These are phyloP conservation scores for Sula dactylatra DNA, from an alignment of 2,113 vertebrate species.

Conservation along the genomic window DNA sequence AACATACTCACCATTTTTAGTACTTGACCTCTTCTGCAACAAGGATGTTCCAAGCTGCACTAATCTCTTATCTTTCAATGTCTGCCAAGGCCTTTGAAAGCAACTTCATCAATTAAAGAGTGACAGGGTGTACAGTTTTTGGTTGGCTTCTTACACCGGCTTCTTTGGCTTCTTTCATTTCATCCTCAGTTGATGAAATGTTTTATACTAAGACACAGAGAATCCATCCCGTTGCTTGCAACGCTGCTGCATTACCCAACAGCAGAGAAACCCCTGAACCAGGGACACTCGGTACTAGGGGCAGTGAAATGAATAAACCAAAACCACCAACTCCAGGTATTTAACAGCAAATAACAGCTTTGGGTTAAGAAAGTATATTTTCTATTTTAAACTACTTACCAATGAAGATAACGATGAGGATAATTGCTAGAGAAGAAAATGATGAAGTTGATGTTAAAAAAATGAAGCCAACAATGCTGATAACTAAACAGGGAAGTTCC, in stretches of 20 bases:
- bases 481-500: not conserved
- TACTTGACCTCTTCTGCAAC: not conserved
- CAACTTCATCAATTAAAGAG: not conserved
- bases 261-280: not conserved
- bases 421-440: not conserved
- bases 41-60: not conserved
- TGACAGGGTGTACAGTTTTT: fast-evolving
- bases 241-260: not conserved
- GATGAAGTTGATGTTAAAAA: not conserved
- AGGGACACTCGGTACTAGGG: not conserved
- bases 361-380: not conserved
- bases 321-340: not conserved
- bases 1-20: not conserved
- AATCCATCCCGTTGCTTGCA: not conserved
- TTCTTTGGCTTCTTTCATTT: not conserved
- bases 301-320: not conserved
- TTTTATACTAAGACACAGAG: not conserved
- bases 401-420: not conserved
- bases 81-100: not conserved
- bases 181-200: not conserved
- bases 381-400: not conserved
- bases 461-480: not conserved
- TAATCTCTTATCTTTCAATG: not conserved
- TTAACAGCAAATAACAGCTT: not conserved
- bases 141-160: not conserved